These are phyloP conservation scores for Callipepla californica DNA, from an alignment of 2,113 vertebrate genomes.

Conservation along the genomic window DNA sequence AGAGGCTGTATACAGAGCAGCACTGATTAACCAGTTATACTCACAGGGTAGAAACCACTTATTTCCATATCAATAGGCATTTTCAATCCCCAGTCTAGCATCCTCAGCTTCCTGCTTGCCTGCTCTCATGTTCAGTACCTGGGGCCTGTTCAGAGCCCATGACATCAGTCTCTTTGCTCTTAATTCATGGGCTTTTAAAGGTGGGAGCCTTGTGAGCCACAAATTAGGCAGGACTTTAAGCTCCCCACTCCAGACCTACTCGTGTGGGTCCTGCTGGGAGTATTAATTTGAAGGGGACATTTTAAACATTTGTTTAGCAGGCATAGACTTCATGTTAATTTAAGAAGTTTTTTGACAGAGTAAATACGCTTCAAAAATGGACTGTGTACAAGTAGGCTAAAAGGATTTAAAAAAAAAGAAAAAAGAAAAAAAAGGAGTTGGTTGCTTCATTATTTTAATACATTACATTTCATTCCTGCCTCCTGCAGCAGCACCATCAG, in stretches of 20 bases:
- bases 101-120: background rate
- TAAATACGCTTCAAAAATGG: background rate
- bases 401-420: background rate
- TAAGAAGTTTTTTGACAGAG: background rate
- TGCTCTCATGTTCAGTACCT: background rate
- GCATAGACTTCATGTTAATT: background rate
- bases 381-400: background rate
- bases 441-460: slow-evolving; percentile 22
- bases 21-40: background rate
- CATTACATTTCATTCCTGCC: background rate
- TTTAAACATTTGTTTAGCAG: background rate
- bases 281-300: background rate
- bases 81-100: background rate
- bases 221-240: background rate
- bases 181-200: background rate
- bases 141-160: background rate
- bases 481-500: background rate
- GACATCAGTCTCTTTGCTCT: background rate
- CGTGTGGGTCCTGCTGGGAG: background rate
- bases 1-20: background rate
- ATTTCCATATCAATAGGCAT: background rate
- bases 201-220: background rate
- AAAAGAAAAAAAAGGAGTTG: background rate
- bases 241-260: fast-evolving
- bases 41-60: background rate